Base-by-base conservation (phyloP, 2,797 vertebrate genomes). In the Babyrousa celebensis region DNA sequence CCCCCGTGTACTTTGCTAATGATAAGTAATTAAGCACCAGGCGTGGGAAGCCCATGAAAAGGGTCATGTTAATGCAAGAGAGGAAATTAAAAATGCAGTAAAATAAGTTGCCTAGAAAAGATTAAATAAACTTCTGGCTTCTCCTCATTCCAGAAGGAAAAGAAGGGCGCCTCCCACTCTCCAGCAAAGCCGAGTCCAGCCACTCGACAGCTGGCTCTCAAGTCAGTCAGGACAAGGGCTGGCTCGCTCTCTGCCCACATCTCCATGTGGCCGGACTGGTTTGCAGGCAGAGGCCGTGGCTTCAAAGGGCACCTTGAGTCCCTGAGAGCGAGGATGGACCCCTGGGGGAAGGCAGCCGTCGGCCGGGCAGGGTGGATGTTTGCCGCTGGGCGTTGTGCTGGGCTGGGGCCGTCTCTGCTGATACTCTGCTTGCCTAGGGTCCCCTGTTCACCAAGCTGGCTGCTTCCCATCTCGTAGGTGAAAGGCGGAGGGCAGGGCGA, bases 1-100 rank as follows among this genome's bases (percentile, higher is more conserved):
- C 98, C 98, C 98, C 98, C 98, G 94, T 98, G 99, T 99, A 99
- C 98, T 98, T 98, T 98, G 98, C 98, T 99, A 99, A 99, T 99
- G 99, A 99, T 99, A 98, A 99, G 98, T 99, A 99, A 99, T 99
- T 99, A 99, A 99, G 98, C 98, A 98, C 98, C 97, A 98, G 98
- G 98, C 98, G 97, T 99, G 98, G 98, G 98, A 98, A 99, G 98
- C 98, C 98, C 98, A 98, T 98, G 98, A 98, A 98, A 98, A 98
- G 98, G 98, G 98, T 98, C 98, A 98, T 97, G 97, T 98, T 98
- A 98, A 99, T 96, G 98, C 98, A 99, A 98, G 96, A 98, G 98
- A 98, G 98, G 97, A 98, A 98, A 99, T 99, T 98, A 99, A 99
- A 99, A 99, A 98, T 98, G 98, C 98, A 99, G 98, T 99, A 98